Base-by-base conservation (phyloP, 2,888 invertebrate genomes). In the Polydrusus pterygomalis region DNA sequence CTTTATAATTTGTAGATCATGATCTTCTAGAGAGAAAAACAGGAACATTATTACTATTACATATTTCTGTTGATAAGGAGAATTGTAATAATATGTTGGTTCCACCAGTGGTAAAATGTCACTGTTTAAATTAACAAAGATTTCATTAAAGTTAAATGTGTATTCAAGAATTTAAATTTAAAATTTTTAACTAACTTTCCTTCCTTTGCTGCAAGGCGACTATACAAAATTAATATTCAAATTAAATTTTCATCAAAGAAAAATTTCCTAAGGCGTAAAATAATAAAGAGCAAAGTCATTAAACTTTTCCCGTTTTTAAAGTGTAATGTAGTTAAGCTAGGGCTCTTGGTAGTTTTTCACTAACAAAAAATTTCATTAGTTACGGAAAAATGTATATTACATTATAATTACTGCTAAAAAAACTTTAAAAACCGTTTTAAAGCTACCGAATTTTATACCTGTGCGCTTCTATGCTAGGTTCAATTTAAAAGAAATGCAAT, bases 151-250 rank as follows among this genome's bases (percentile, higher is more conserved):
- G 30, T 54, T 63, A 63, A 40, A 63, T 43, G 45, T 63, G 18
- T 43, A 63, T 25, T 43, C 43, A 63, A 7, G 20, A 63, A 63
- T 63, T 63, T 20, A 63, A 63, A 63, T 68, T 40, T 38, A 56
- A 51, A 51, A 54, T 68, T 68, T 65, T 51, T 67, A 51, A 67
- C 67, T 38, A 67, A 67, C 49, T 67, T 67, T 64, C 25, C 40
- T 40, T 40, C 40, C 54, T 18, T 56, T 20, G 5, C 18, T 63
- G 40, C 40, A 45, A 63, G 20, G 54, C 54, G 54, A 54, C 25
- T 51, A 67, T 56, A 9, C 56, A 56, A 45, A 69, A 69, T 69
- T 54, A 58, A 69, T 56, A 56, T 69, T 58, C 15, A 69, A 56
- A 69, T 69, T 69, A 56, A 56, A 54, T 58, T 68, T 58, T 20